A percentile compares a stretch with the other conserved stretches of the same genome.
Conservation (phyloP, 2,888 invertebrate species). For the Drosophila picticornis region DNA sequence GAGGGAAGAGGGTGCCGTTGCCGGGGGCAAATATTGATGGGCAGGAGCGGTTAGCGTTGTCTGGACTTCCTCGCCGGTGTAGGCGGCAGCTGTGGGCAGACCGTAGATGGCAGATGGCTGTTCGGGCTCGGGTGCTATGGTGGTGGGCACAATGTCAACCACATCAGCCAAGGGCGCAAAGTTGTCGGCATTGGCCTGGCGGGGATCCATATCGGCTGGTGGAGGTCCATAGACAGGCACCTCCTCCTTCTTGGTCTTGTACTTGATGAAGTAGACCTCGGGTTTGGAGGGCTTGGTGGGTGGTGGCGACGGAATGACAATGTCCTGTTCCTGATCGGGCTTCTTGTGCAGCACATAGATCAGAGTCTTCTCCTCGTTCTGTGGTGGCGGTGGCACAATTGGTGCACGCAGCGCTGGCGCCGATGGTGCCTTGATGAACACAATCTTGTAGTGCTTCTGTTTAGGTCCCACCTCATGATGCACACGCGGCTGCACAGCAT, state of each 20-base stretch:
- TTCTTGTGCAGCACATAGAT: conserved; percentile 95
- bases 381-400: conserved; percentile 91
- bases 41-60: conserved; percentile 67
- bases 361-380: conserved; percentile 94
- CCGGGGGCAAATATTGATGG: conserved; percentile 77
- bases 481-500: conserved; percentile 78
- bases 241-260: conserved; percentile 85
- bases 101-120: conserved; percentile 67
- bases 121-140: conserved; percentile 61
- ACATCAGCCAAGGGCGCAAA: conserved; percentile 60
- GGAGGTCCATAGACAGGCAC: conserved; percentile 83
- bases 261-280: conserved; percentile 92
- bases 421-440: conserved; percentile 95
- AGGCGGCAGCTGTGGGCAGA: conserved; percentile 64
- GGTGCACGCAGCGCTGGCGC: conserved; percentile 92
- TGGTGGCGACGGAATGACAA: conserved; percentile 90
- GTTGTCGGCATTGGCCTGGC: conserved; percentile 56
- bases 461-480: conserved; percentile 86
- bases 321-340: conserved; percentile 92
- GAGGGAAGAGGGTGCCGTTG: conserved; percentile 59
- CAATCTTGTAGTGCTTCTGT: conserved; percentile 95
- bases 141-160: conserved; percentile 62
- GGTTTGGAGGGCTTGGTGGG: conserved; percentile 94
- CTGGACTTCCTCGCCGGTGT: conserved; percentile 63
- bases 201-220: conserved; percentile 69